Evolutionary conservation across 2,888 invertebrate species (phyloP).

Genomic region (Notodonta ziczac): DNA sequence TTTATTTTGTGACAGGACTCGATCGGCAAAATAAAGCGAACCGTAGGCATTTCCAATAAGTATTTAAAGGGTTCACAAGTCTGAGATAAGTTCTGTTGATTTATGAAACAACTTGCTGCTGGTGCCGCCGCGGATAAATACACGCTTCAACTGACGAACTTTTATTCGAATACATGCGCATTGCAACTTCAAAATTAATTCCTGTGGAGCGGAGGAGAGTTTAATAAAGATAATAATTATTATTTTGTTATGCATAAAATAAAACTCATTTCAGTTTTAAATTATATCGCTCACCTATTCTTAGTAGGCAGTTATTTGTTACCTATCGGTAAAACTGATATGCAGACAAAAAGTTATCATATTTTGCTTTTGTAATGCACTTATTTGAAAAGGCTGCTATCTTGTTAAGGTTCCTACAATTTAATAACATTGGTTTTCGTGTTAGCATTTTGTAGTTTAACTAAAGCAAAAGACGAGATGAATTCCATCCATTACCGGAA

Average conservation of each 20-base stretch:
- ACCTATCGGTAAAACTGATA: no score
- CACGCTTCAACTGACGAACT: not conserved
- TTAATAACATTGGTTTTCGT: not conserved
- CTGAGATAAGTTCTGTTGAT: not conserved
- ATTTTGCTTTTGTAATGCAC: no score
- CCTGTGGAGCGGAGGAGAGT: not conserved
- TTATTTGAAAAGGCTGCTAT: no score
- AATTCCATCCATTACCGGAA: not conserved
- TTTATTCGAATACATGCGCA: conserved; percentile 2
- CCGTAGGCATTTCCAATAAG: not conserved
- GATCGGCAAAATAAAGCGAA: not conserved
- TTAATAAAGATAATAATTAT: not conserved
- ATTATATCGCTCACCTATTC: no score
- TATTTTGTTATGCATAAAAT: not conserved
- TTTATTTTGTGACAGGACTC: no score
- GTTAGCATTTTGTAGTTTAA: not conserved
- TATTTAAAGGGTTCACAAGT: not conserved
- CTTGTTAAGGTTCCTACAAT: not conserved
- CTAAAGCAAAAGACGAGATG: not conserved
- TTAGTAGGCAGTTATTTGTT: no score
- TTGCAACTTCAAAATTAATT: not conserved
- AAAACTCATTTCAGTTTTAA: no score
- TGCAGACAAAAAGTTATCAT: no score
- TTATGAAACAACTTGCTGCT: not conserved
- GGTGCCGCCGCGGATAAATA: not conserved